phyloP scores from a whole-genome alignment of 30 jellyfish, hydroid and myxozoan genomes.

The Hydractinia echinata region DNA sequence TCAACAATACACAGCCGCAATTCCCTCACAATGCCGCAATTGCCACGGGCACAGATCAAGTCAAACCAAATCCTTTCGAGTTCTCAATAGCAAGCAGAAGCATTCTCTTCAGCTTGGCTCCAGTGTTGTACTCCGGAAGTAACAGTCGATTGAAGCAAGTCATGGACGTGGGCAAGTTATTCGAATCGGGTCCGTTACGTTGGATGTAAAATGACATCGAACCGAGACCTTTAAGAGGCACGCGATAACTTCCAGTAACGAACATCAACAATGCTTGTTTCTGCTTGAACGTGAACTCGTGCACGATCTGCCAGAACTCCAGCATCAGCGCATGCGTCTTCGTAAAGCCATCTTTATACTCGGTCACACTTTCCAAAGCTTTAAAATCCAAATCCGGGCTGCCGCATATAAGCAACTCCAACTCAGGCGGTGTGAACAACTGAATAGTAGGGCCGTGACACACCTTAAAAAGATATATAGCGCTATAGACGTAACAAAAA shows the following conservation, averaged over 20 bases:
- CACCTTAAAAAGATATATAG: constrained; percentile 39
- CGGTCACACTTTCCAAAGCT: constrained; percentile 68
- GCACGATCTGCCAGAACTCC: constrained; percentile 77
- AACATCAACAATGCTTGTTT: constrained; percentile 70
- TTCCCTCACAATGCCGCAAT: too few relatives aligned
- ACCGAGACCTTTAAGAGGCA: constrained; percentile 81
- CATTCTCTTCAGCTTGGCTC: constrained; percentile 50
- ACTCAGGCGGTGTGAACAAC: constrained; percentile 81
- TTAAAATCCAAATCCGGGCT: constrained; percentile 76
- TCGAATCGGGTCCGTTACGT: constrained; percentile 85
- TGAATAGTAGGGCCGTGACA: constrained; percentile 72
- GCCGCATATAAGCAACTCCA: constrained; percentile 90
- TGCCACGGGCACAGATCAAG: not conserved
- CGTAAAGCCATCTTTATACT: constrained; percentile 72
- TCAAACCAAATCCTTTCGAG: constrained; percentile 89
- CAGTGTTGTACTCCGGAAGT: constrained; percentile 61
- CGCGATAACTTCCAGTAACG: constrained; percentile 96
- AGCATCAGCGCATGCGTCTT: constrained; percentile 50
- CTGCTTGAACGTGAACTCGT: constrained; percentile 52
- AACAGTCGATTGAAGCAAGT: constrained; percentile 86
- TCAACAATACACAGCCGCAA: too few relatives aligned
- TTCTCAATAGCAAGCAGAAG: constrained; percentile 75
- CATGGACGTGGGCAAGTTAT: constrained; percentile 87
- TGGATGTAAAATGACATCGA: constrained; percentile 68
- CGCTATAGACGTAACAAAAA: not conserved